Evolutionary conservation across 2,888 invertebrate genomes (phyloP).

Genomic region (Apamea crenata): DNA sequence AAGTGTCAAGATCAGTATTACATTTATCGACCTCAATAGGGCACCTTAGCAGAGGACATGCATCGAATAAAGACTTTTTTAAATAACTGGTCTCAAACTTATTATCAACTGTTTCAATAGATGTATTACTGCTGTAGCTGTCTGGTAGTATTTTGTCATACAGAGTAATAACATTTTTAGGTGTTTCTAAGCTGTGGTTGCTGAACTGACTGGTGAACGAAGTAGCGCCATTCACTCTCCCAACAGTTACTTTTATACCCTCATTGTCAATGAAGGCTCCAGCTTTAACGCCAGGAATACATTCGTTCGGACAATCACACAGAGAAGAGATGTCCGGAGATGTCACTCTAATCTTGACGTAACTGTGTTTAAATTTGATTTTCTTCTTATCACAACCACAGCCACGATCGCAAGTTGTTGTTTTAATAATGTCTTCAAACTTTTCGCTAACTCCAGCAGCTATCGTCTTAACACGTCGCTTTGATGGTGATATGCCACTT

Average conservation of each 20-base stretch:
- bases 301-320: constrained; percentile 83
- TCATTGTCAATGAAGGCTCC: constrained; percentile 81
- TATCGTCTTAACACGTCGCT: constrained; percentile 66
- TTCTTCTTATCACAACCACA: constrained; percentile 85
- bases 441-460: constrained; percentile 67
- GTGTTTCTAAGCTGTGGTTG: constrained; percentile 9
- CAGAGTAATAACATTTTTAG: constrained; percentile 26
- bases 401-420: constrained; percentile 80
- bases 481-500: constrained; percentile 65
- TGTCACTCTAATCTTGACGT: constrained; percentile 83
- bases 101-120: constrained; percentile 1
- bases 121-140: constrained; percentile 31
- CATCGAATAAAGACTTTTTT: constrained; percentile 10
- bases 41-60: background rate
- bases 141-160: constrained; percentile 21
- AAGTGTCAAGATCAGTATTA: constrained; percentile 15
- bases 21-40: constrained; percentile 5
- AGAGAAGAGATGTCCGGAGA: constrained; percentile 83
- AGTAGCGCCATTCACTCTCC: constrained; percentile 77
- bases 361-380: constrained; percentile 84
- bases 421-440: constrained; percentile 78
- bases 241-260: constrained; percentile 83
- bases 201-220: constrained; percentile 64
- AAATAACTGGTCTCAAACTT: constrained; percentile 22
- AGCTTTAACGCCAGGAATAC: constrained; percentile 79